Evolutionary conservation across 2,797 vertebrate genomes (phyloP).

Genomic region (Hirundo rustica): DNA sequence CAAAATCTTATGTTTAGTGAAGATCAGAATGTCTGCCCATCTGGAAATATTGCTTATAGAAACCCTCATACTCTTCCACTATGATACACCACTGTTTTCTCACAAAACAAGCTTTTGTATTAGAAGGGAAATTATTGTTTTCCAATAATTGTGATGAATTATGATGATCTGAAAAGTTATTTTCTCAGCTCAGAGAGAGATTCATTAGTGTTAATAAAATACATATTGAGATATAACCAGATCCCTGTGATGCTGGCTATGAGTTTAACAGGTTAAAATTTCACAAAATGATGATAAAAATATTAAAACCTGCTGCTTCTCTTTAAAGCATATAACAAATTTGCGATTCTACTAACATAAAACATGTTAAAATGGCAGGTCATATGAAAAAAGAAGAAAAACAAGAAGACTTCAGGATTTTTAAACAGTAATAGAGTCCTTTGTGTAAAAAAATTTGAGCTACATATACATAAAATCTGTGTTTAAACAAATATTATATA

Average conservation of each 20-base stretch:
- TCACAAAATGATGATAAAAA: slow-evolving; percentile 25
- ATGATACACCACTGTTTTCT: slow-evolving; percentile 14
- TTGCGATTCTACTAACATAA: slow-evolving; percentile 1
- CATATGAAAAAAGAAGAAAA: slow-evolving; percentile 8
- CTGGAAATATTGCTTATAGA: slow-evolving; percentile 40
- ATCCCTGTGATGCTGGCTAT: background rate
- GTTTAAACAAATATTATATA: slow-evolving; percentile 5
- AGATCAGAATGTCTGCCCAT: slow-evolving; percentile 20
- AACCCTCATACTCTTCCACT: background rate
- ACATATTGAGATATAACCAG: background rate
- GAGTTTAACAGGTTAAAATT: slow-evolving; percentile 38
- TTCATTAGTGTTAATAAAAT: slow-evolving; percentile 28
- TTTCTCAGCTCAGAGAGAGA: slow-evolving; percentile 31
- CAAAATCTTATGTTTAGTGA: slow-evolving; percentile 37
- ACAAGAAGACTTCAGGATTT: background rate
- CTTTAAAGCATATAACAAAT: slow-evolving; percentile 5
- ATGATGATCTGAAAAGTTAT: slow-evolving; percentile 1
- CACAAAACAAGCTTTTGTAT: slow-evolving; percentile 37
- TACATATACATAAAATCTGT: background rate
- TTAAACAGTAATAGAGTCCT: background rate
- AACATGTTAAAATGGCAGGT: slow-evolving; percentile 1
- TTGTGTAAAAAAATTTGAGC: background rate
- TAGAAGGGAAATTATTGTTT: slow-evolving; percentile 28
- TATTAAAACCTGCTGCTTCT: slow-evolving; percentile 26
- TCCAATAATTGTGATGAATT: slow-evolving; percentile 40